Conservation (phyloP, 2,888 invertebrate species). For the Lasius platythorax region DNA sequence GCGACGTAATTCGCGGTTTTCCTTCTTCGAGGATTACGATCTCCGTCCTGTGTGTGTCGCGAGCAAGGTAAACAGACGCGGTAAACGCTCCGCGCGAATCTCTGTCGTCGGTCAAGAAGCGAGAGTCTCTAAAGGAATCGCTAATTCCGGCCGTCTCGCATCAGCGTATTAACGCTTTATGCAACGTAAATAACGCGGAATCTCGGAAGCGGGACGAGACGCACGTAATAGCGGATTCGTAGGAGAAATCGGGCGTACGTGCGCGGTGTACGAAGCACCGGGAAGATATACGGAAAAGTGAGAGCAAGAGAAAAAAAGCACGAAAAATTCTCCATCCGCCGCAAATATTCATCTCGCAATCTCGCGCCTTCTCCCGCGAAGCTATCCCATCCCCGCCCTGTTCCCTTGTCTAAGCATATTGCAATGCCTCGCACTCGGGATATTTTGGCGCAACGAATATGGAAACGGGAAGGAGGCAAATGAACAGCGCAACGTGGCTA, state of each 20-base stretch:
- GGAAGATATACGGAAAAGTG: conserved; percentile 38
- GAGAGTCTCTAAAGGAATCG: background rate
- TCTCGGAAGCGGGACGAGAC: conserved; percentile 21
- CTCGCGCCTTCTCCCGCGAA: conserved; percentile 36
- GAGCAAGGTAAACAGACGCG: conserved; percentile 45
- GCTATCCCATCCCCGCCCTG: background rate
- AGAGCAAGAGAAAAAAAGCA: conserved; percentile 57
- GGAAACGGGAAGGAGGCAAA: conserved; percentile 66
- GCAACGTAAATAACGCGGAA: conserved; percentile 41
- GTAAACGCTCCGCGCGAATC: conserved; percentile 27
- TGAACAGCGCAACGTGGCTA: conserved; percentile 68
- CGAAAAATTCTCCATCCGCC: conserved; percentile 60
- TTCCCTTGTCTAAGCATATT: conserved; percentile 48
- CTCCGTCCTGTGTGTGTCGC: conserved; percentile 2
- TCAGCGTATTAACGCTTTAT: conserved; percentile 44
- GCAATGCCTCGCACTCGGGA: conserved; percentile 54
- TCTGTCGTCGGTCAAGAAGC: conserved; percentile 23
- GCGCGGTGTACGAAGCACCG: conserved; percentile 25
- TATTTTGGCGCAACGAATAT: conserved; percentile 65
- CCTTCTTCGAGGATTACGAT: conserved; percentile 27
- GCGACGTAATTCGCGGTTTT: conserved; percentile 46
- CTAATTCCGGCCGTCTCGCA: conserved; percentile 35
- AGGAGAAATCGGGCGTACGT: conserved; percentile 44
- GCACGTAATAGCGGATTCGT: background rate
- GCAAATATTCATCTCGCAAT: conserved; percentile 67